These are phyloP conservation scores for Phodopus roborovskii DNA, from an alignment of 2,113 vertebrate species.

Conservation along the genomic window DNA sequence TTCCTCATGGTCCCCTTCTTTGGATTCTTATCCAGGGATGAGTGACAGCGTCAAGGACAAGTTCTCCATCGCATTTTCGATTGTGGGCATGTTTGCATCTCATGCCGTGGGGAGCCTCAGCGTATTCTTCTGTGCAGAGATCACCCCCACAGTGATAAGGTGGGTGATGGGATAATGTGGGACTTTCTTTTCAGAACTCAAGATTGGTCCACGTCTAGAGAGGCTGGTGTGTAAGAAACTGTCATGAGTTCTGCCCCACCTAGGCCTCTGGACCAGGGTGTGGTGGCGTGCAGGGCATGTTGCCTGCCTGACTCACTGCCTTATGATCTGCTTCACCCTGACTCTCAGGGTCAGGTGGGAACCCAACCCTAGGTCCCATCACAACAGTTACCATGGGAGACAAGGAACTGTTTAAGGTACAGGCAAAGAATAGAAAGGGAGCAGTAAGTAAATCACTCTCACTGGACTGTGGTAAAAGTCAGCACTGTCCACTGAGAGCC, in stretches of 20 bases:
- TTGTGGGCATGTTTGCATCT: constrained; percentile 99
- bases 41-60: constrained; percentile 95
- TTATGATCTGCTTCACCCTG: not conserved
- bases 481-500: not conserved
- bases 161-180: constrained; percentile 71
- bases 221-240: not conserved
- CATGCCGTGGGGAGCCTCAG: constrained; percentile 97
- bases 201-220: not conserved
- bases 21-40: constrained; percentile 87
- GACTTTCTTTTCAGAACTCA: not conserved
- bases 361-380: not conserved
- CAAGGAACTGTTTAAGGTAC: not conserved
- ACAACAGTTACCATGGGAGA: not conserved
- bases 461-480: too few relatives aligned
- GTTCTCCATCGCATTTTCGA: constrained; percentile 96
- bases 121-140: constrained; percentile 98
- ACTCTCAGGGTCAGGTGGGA: not conserved
- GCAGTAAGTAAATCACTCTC: rapidly evolving
- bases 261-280: not conserved
- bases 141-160: constrained; percentile 99
- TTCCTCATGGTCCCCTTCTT: not conserved
- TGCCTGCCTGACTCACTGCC: not conserved
- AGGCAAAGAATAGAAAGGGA: not conserved
- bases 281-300: not conserved
- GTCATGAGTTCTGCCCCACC: not conserved